Evolutionary conservation across 2,888 invertebrate species (phyloP).

Genomic region (Drosophila maculinotata): DNA sequence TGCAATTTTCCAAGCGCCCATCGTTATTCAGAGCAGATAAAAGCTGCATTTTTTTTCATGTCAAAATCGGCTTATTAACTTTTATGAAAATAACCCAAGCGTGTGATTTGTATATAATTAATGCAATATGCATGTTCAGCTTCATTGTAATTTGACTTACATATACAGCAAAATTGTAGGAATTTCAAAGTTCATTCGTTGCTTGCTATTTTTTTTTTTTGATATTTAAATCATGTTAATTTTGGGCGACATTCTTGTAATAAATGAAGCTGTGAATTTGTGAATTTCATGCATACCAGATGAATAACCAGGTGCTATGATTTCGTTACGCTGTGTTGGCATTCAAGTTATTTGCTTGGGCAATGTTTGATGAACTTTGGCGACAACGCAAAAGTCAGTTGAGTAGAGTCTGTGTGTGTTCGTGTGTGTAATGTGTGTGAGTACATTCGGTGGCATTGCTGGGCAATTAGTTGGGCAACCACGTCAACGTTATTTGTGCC

Average conservation of each 20-base stretch:
- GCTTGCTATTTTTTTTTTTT: too few relatives aligned
- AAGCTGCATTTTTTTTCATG: too few relatives aligned
- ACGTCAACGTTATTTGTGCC: conserved; percentile 27
- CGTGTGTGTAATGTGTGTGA: conserved; percentile 1
- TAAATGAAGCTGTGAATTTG: conserved; percentile 1
- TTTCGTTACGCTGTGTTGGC: conserved; percentile 23
- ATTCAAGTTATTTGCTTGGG: conserved; percentile 46
- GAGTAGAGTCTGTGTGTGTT: not conserved
- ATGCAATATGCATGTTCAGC: too few relatives aligned
- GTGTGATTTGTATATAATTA: too few relatives aligned
- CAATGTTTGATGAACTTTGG: conserved; percentile 33
- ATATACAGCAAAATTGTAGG: too few relatives aligned
- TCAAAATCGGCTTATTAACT: too few relatives aligned
- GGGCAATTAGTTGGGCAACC: conserved; percentile 34
- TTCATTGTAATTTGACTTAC: too few relatives aligned
- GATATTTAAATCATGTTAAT: not conserved
- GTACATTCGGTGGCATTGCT: not conserved
- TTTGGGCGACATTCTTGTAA: too few relatives aligned
- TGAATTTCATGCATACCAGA: conserved; percentile 11
- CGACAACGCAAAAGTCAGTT: conserved; percentile 6
- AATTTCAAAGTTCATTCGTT: not conserved
- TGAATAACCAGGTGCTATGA: conserved; percentile 23
- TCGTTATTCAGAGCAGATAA: too few relatives aligned
- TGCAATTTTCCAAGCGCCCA: too few relatives aligned
- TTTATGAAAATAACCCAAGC: too few relatives aligned